Evolutionary conservation across 1,140 invertebrate genomes (phyloP).

Genomic region (Archivesica marissinica): DNA sequence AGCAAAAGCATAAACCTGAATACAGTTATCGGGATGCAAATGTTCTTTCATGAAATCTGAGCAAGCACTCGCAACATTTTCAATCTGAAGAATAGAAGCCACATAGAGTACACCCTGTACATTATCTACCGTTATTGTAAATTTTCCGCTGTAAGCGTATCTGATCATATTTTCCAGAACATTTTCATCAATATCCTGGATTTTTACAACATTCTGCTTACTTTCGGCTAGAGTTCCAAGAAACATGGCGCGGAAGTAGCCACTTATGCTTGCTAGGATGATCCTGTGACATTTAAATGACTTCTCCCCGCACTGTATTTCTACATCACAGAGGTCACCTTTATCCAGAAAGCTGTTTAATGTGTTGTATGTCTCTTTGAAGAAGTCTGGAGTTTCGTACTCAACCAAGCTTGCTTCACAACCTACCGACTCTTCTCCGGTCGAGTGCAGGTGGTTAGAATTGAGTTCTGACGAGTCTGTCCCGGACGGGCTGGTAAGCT

Average conservation of each 20-base stretch:
- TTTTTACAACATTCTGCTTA: slow-evolving; percentile 73
- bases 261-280: slow-evolving; percentile 80
- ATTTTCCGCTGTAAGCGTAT: slow-evolving; percentile 82
- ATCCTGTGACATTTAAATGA: slow-evolving; percentile 80
- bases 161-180: slow-evolving; percentile 80
- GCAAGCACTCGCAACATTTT: slow-evolving; percentile 80
- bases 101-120: slow-evolving; percentile 82
- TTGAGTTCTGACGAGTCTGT: slow-evolving; percentile 3
- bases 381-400: slow-evolving; percentile 60
- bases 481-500: neutral
- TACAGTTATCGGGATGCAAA: slow-evolving; percentile 82
- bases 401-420: slow-evolving; percentile 11
- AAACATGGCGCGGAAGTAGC: slow-evolving; percentile 83
- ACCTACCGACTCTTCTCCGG: slow-evolving; percentile 1
- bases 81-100: slow-evolving; percentile 82
- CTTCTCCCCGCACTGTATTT: slow-evolving; percentile 78
- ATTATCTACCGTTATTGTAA: slow-evolving; percentile 80
- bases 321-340: slow-evolving; percentile 80
- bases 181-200: slow-evolving; percentile 82
- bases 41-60: slow-evolving; percentile 83
- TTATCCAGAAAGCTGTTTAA: slow-evolving; percentile 75
- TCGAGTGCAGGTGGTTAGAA: neutral
- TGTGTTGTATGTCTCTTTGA: slow-evolving; percentile 68
- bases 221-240: slow-evolving; percentile 81
- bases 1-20: slow-evolving; percentile 82